These are phyloP conservation scores for Caradrina kadenii DNA, from an alignment of 2,888 invertebrate genomes.

Conservation along the genomic window DNA sequence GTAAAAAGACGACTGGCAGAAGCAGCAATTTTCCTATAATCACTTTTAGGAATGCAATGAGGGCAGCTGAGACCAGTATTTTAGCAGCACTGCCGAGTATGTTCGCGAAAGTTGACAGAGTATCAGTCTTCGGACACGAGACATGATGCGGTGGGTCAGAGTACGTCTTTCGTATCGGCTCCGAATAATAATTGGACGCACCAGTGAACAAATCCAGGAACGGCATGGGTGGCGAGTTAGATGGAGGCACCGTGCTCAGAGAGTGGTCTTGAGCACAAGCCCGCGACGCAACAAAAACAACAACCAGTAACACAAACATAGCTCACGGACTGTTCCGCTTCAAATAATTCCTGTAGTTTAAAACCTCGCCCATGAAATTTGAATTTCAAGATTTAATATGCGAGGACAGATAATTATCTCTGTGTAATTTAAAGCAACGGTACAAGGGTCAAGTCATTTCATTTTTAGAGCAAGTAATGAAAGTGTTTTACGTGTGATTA, in stretches of 20 bases:
- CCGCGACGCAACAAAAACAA: constrained; percentile 75
- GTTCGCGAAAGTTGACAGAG: constrained; percentile 83
- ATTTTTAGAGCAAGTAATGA: constrained; percentile 71
- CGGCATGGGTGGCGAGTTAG: constrained; percentile 74
- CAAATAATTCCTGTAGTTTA: constrained; percentile 78
- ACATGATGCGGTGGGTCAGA: constrained; percentile 76
- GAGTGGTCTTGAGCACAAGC: constrained; percentile 80
- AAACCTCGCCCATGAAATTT: constrained; percentile 87
- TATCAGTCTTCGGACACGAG: constrained; percentile 82
- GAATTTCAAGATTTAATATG: constrained; percentile 81
- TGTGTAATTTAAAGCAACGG: constrained; percentile 77
- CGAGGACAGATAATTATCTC: constrained; percentile 79
- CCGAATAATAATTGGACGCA: constrained; percentile 81
- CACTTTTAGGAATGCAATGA: constrained; percentile 83
- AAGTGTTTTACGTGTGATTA: constrained; percentile 63
- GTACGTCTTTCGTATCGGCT: constrained; percentile 82
- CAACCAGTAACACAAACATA: constrained; percentile 81
- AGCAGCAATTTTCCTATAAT: constrained; percentile 84
- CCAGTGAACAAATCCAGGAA: constrained; percentile 84
- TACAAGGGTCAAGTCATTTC: constrained; percentile 75
- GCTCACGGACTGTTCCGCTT: constrained; percentile 85
- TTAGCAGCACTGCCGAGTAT: constrained; percentile 86
- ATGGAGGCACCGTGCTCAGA: constrained; percentile 76
- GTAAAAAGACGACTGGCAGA: constrained; percentile 80
- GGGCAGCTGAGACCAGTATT: constrained; percentile 85